These are phyloP conservation scores for Saturnia japonica DNA, from an alignment of 2,888 invertebrate genomes.

Conservation along the genomic window DNA sequence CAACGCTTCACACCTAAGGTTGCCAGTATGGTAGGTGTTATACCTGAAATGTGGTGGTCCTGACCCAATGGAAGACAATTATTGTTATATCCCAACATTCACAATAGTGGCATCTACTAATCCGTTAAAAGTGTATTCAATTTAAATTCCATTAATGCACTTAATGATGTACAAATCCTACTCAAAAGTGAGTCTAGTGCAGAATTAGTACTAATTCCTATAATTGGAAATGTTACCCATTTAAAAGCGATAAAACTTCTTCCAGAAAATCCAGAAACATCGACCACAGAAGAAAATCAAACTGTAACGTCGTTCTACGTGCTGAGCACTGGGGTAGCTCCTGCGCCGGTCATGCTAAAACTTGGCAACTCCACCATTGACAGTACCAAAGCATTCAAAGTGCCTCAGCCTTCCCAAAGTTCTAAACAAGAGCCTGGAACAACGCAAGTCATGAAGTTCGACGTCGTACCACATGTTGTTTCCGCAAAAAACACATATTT, in stretches of 20 bases:
- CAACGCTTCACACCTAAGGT: too few species aligned
- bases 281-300: conserved; percentile 57
- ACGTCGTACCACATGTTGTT: conserved; percentile 67
- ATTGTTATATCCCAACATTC: too few species aligned
- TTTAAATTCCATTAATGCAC: neutral
- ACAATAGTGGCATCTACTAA: neutral
- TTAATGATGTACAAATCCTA: neutral
- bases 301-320: conserved; percentile 74
- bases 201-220: too few species aligned
- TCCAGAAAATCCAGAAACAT: conserved; percentile 57
- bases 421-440: conserved; percentile 18
- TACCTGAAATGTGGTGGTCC: too few species aligned
- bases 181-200: too few species aligned
- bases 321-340: conserved; percentile 65
- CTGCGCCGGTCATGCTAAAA: conserved; percentile 71
- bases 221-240: too few species aligned
- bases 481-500: conserved; percentile 70
- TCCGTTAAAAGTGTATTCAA: neutral
- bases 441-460: conserved; percentile 38
- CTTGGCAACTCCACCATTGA: conserved; percentile 79
- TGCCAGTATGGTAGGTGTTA: too few species aligned
- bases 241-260: conserved; percentile 18
- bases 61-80: too few species aligned
- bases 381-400: conserved; percentile 76
- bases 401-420: conserved; percentile 62